These are phyloP conservation scores for Elaphurus davidianus DNA, from an alignment of 2,113 vertebrate species.

Conservation along the genomic window DNA sequence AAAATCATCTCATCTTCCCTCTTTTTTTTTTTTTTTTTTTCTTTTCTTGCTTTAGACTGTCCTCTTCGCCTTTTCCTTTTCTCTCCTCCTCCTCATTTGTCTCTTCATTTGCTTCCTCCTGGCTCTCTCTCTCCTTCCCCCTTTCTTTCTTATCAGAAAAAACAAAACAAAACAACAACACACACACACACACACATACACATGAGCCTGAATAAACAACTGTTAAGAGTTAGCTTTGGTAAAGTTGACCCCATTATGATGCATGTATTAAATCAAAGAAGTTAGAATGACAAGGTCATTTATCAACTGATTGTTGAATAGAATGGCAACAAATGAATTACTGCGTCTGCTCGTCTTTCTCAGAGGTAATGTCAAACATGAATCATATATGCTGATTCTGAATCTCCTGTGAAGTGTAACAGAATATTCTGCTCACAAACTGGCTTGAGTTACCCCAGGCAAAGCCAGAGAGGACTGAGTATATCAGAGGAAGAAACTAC, in stretches of 20 bases:
- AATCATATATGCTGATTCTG: constrained; percentile 2
- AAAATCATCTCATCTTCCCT: neutral
- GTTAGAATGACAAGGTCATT: constrained; percentile 10
- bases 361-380: neutral
- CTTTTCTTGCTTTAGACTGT: neutral
- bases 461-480: neutral
- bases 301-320: neutral
- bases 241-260: neutral
- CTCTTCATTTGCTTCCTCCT: neutral
- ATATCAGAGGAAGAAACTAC: neutral
- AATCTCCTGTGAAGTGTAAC: neutral
- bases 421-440: neutral
- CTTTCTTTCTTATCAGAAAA: neutral
- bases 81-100: neutral
- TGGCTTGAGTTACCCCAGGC: neutral
- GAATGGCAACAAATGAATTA: neutral
- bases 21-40: neutral
- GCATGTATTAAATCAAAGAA: constrained; percentile 23
- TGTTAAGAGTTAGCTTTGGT: neutral
- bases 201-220: neutral
- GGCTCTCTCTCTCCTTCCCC: neutral
- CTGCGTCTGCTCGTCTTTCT: constrained; percentile 2
- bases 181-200: too few species aligned
- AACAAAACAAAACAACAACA: neutral
- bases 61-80: neutral